Percentiles rank a stretch among this genome's conserved stretches.
phyloP scores from a whole-genome alignment of 2,888 invertebrate species.

The Lithophane leautieri region DNA sequence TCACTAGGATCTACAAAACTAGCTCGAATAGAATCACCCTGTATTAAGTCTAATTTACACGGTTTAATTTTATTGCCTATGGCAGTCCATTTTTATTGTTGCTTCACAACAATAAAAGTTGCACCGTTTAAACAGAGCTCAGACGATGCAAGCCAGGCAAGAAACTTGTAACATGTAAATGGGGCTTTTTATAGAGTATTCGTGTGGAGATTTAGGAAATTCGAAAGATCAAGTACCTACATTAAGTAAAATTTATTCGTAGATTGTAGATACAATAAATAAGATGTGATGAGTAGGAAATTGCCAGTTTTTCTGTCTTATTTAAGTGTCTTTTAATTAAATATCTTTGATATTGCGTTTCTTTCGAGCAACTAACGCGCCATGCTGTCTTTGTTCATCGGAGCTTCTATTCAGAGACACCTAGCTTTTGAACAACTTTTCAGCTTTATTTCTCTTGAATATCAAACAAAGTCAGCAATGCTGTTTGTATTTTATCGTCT shows the following conservation, averaged over 20 bases:
- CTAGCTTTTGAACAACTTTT: slow-evolving; percentile 1
- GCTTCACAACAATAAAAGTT: background rate
- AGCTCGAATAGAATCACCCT: background rate
- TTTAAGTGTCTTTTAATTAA: slow-evolving; percentile 1
- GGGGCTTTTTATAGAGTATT: background rate
- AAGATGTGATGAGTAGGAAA: background rate
- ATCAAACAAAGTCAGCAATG: slow-evolving; percentile 2
- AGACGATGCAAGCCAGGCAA: background rate
- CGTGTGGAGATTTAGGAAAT: background rate
- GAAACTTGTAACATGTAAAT: background rate
- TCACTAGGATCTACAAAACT: background rate
- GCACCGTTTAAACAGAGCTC: background rate
- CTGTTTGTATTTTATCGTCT: background rate
- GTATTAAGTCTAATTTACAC: background rate
- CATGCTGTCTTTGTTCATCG: slow-evolving; percentile 12
- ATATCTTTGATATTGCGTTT: background rate
- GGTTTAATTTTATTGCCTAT: background rate
- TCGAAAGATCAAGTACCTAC: background rate
- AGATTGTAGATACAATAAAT: background rate
- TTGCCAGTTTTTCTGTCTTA: background rate
- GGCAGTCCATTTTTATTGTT: background rate
- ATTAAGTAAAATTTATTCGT: too few relatives aligned
- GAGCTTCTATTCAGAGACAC: slow-evolving; percentile 4
- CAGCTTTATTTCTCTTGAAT: slow-evolving; percentile 3
- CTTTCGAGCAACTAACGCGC: slow-evolving; percentile 1